Evolutionary conservation across 2,113 vertebrate genomes (phyloP), one percentile per base, ranked within the genome.

Genomic region (Galemys pyrenaicus): DNA sequence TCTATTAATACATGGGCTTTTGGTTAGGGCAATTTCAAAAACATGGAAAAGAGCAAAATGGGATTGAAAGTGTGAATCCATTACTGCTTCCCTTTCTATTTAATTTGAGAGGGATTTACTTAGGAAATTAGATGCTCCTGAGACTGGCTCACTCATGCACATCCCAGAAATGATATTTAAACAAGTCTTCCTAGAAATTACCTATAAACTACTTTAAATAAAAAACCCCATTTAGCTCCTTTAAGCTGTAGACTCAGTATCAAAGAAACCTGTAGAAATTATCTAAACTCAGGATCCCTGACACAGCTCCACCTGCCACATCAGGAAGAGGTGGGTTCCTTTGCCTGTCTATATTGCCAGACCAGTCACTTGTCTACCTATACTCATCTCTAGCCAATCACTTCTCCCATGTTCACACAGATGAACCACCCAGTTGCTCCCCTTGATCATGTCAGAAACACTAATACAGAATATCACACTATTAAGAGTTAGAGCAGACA

Each of bases 1-100:
- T 70, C 96, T 93, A 39, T 94, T 94, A 70, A 70, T 67, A 92
- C 54, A 35, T 3, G 41, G 89, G 51, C 60, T 90, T 96, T 77
- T 67, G 41, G 85, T 78, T 46, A 87, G 67, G 68, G 89, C 58
- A 67, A 78, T 75, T 89, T 87, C 46, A 49, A 92, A 96, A 94
- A 80, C 70, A 37, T 0, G 41, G 70, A 91, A 89, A 93, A 92
- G 92, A 93, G 93, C 74, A 91, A 88, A 90, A 35, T 3, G 75
- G 92, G 75, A 85, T 35, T 56, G 73, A 88, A 91, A 26, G 0
- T 79, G 56, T 49, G 60, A 85, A 73, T 0, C 1, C 32, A 41
- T 41, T 87, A 44, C 65, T 77, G 68, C 0, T 77, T 56, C 68
- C 19, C 44, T 89, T 54, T 73, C 28, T 65, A 19, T 37, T 41